Evolutionary conservation across 1,140 invertebrate genomes (phyloP).

Genomic region (Trachymyrmex cornetzi): DNA sequence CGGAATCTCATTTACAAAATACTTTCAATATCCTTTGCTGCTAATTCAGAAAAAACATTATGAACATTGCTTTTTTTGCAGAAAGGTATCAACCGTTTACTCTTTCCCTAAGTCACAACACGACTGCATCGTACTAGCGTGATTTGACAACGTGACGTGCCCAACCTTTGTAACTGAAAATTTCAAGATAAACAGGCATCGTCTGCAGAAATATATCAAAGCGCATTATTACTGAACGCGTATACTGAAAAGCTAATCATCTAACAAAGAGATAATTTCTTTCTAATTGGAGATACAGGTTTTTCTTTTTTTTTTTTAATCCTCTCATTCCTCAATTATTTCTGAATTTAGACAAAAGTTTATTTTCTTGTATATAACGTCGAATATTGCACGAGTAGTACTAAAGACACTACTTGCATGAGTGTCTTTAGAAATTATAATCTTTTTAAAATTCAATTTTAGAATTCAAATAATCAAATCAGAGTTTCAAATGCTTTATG

Average conservation of each 20-base stretch:
- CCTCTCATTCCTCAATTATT: conserved; percentile 39
- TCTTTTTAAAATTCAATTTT: conserved; percentile 12
- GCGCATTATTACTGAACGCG: conserved; percentile 6
- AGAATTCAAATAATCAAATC: conserved; percentile 39
- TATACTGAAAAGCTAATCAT: conserved; percentile 50
- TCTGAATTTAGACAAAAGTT: conserved; percentile 30
- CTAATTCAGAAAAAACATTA: conserved; percentile 62
- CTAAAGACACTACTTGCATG: neutral
- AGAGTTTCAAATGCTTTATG: conserved; percentile 39
- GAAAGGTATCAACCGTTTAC: conserved; percentile 56
- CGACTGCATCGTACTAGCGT: conserved; percentile 29
- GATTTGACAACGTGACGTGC: conserved; percentile 33
- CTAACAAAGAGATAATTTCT: conserved; percentile 53
- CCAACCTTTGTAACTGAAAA: conserved; percentile 51
- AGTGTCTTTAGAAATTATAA: conserved; percentile 3
- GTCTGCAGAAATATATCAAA: conserved; percentile 28
- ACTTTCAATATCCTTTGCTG: conserved; percentile 75
- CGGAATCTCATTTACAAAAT: conserved; percentile 71
- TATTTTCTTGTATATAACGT: neutral
- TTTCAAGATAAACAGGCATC: conserved; percentile 30
- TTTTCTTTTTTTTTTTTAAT: conserved; percentile 23
- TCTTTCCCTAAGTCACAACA: conserved; percentile 63
- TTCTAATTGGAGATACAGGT: conserved; percentile 14
- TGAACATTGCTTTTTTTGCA: conserved; percentile 42
- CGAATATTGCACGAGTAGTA: neutral